These are phyloP conservation scores for Brachyptera risi DNA, from an alignment of 2,888 invertebrate species.

Conservation along the genomic window DNA sequence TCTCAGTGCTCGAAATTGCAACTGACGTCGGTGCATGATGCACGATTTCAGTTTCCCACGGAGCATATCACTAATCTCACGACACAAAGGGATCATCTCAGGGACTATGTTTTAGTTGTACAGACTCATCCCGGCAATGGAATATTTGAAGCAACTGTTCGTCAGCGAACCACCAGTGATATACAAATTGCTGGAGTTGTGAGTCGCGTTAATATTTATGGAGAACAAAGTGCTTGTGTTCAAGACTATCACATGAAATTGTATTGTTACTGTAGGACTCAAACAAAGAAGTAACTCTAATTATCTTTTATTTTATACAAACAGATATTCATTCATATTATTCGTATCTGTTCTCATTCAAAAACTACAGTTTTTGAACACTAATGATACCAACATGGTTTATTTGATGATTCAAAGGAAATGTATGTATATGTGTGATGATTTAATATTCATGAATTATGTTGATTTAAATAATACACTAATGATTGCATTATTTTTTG, in stretches of 20 bases:
- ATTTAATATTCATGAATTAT: no score
- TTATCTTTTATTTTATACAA: no score
- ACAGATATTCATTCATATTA: no score
- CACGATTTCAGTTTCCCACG: constrained; percentile 49
- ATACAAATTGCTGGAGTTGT: constrained; percentile 58
- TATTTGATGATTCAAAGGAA: no score
- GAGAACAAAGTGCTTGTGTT: constrained; percentile 43
- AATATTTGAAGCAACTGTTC: constrained; percentile 75
- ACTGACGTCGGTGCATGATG: constrained; percentile 60
- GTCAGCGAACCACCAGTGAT: constrained; percentile 42
- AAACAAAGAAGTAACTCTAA: no score
- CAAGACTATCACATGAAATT: constrained; percentile 39
- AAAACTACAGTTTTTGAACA: no score
- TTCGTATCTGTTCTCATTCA: no score
- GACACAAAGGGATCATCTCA: constrained; percentile 38
- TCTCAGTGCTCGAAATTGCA: constrained; percentile 62
- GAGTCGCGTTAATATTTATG: constrained; percentile 45
- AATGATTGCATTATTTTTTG: no score
- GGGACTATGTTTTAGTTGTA: constrained; percentile 60
- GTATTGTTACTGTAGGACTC: constrained; percentile 45
- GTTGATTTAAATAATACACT: no score
- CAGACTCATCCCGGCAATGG: constrained; percentile 64
- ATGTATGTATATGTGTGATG: no score
- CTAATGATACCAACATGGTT: no score
- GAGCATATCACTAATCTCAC: constrained; percentile 11